Evolutionary conservation across 92 coral and sea anemone genomes (phyloP).

Genomic region (Siderastrea radians): DNA sequence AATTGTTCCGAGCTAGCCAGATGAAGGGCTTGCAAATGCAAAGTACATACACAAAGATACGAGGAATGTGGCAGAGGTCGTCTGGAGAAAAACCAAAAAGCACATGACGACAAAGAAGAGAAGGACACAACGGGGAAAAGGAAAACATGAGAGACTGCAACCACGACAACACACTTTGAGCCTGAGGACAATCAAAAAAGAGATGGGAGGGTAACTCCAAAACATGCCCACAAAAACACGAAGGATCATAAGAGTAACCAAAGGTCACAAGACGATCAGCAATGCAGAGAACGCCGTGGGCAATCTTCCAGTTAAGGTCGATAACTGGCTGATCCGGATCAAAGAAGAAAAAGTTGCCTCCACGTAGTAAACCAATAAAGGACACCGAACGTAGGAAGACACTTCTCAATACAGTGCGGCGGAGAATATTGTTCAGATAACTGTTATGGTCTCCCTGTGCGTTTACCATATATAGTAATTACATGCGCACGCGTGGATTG

Average conservation of each 20-base stretch:
- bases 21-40: background rate
- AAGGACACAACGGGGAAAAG: too few species aligned
- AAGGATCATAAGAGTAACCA: background rate
- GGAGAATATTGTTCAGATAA: background rate
- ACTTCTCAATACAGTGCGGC: constrained; percentile 32
- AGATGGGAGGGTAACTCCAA: too few species aligned
- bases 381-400: background rate
- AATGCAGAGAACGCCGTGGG: background rate
- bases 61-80: background rate
- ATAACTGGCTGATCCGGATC: background rate
- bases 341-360: background rate
- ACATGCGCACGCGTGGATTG: too few species aligned
- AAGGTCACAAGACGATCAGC: constrained; percentile 9
- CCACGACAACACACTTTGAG: too few species aligned
- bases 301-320: constrained; percentile 32
- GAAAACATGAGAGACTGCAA: too few species aligned
- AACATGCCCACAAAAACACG: too few species aligned
- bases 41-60: background rate
- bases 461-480: too few species aligned
- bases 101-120: background rate
- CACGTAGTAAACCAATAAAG: constrained; percentile 21
- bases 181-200: background rate
- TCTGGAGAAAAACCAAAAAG: constrained; percentile 44
- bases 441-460: too few species aligned
- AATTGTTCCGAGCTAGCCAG: constrained; percentile 9